phyloP scores from a whole-genome alignment of 2,888 invertebrate species.

The Nephrocerus scutellatus region DNA sequence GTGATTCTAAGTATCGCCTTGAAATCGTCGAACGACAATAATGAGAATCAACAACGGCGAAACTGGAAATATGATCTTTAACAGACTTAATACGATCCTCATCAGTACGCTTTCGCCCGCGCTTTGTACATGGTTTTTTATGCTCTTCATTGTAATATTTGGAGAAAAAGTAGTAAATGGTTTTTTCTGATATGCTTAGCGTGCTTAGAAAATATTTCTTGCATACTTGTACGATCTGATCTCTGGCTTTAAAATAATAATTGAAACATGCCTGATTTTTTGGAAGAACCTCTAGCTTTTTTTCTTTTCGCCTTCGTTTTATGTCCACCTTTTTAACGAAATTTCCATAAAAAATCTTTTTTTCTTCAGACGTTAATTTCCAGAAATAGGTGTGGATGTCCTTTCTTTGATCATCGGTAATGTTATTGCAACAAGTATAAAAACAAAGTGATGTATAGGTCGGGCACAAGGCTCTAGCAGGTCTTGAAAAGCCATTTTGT shows the following conservation, averaged over 20 bases:
- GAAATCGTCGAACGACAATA: conserved; percentile 6
- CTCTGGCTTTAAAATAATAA: conserved; percentile 2
- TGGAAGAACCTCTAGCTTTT: neutral
- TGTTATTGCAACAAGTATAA: conserved; percentile 1
- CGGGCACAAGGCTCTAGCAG: neutral
- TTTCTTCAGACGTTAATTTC: neutral
- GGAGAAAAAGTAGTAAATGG: neutral
- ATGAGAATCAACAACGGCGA: conserved; percentile 6
- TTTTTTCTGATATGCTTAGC: neutral
- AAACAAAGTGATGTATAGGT: conserved; percentile 1
- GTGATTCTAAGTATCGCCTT: conserved; percentile 5
- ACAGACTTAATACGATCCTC: neutral
- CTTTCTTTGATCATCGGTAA: neutral
- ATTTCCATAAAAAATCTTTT: conserved; percentile 1
- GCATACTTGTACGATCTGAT: neutral
- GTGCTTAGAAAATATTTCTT: neutral
- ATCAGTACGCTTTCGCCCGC: neutral
- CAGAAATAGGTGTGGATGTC: conserved; percentile 1
- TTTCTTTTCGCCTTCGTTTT: neutral
- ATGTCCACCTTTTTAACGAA: neutral
- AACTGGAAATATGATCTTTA: neutral
- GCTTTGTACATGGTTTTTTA: neutral
- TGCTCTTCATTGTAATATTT: neutral
- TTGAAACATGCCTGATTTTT: neutral
- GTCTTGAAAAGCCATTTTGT: conserved; percentile 30